phyloP scores from a whole-genome alignment of 2,113 vertebrate genomes.

The Halichoeres trimaculatus region DNA sequence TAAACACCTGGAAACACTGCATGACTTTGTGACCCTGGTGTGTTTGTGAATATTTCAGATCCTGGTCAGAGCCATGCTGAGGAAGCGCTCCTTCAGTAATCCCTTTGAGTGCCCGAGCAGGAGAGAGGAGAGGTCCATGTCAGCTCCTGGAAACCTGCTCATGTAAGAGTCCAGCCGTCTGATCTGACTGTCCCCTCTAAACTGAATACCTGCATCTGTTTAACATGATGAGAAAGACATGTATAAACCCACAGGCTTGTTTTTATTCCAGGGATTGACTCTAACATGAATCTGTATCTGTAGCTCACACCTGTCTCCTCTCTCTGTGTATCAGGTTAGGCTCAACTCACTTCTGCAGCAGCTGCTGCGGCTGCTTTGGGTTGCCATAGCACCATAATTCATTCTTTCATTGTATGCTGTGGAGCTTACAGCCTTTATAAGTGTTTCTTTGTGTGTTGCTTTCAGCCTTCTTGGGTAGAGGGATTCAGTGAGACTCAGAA shows the following conservation, averaged over 20 bases:
- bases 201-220: not conserved
- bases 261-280: not conserved
- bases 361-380: constrained; percentile 59
- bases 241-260: not conserved
- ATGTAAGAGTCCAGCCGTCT: constrained; percentile 83
- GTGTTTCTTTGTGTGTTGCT: constrained; percentile 62
- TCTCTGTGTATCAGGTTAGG: constrained; percentile 62
- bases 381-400: constrained; percentile 78
- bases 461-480: constrained; percentile 34
- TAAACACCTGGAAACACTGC: too few relatives aligned
- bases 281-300: not conserved
- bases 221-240: not conserved
- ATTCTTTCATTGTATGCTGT: constrained; percentile 62
- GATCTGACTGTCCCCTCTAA: not conserved
- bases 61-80: constrained; percentile 96
- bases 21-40: not conserved
- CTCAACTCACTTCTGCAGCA: constrained; percentile 51
- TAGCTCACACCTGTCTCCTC: constrained; percentile 46
- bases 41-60: constrained; percentile 83
- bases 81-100: constrained; percentile 98
- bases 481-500: constrained; percentile 14
- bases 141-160: constrained; percentile 91
- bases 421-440: constrained; percentile 59
- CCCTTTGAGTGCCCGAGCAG: constrained; percentile 91
- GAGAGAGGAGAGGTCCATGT: constrained; percentile 94